A percentile compares a stretch with the other conserved stretches of the same genome.
Evolutionary conservation across 2,797 vertebrate genomes (phyloP).

Genomic region (Siniperca scherzeri): DNA sequence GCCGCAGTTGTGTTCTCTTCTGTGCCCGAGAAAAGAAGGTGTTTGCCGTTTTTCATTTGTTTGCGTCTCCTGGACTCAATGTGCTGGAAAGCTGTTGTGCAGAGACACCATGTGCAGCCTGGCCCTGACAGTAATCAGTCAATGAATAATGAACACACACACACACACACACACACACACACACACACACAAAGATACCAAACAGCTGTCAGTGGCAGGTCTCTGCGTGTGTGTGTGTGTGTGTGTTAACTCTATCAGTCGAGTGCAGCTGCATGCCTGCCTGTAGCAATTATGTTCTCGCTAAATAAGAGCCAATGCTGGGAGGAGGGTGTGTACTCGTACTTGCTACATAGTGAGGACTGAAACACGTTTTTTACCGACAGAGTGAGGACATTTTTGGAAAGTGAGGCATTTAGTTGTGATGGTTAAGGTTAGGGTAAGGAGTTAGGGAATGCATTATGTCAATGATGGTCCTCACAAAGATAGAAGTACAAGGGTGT

Average conservation of each 20-base stretch:
- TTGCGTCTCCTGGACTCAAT: slow-evolving; percentile 42
- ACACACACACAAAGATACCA: slow-evolving; percentile 47
- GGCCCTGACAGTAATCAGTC: slow-evolving; percentile 80
- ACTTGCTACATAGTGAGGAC: too few relatives aligned
- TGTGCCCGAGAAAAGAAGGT: background rate
- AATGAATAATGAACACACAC: slow-evolving; percentile 83
- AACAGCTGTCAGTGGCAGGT: slow-evolving; percentile 75
- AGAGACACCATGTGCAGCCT: slow-evolving; percentile 71
- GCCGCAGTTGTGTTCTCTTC: background rate
- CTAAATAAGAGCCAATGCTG: slow-evolving; percentile 71
- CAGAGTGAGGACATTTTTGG: too few relatives aligned
- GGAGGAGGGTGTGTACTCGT: slow-evolving; percentile 31
- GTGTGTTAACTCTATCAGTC: slow-evolving; percentile 79
- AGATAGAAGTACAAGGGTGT: background rate
- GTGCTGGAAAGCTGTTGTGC: slow-evolving; percentile 60
- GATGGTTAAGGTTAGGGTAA: too few relatives aligned
- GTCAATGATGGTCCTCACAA: too few relatives aligned
- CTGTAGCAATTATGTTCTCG: slow-evolving; percentile 80
- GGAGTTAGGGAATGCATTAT: too few relatives aligned
- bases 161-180: slow-evolving; percentile 58
- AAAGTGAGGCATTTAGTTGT: too few relatives aligned
- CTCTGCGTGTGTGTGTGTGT: slow-evolving; percentile 51
- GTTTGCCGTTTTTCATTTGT: slow-evolving; percentile 16
- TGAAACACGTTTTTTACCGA: too few relatives aligned
- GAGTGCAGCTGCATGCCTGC: slow-evolving; percentile 84